Conservation (phyloP, 2,797 vertebrate genomes). For the Acropternis orthonyx region DNA sequence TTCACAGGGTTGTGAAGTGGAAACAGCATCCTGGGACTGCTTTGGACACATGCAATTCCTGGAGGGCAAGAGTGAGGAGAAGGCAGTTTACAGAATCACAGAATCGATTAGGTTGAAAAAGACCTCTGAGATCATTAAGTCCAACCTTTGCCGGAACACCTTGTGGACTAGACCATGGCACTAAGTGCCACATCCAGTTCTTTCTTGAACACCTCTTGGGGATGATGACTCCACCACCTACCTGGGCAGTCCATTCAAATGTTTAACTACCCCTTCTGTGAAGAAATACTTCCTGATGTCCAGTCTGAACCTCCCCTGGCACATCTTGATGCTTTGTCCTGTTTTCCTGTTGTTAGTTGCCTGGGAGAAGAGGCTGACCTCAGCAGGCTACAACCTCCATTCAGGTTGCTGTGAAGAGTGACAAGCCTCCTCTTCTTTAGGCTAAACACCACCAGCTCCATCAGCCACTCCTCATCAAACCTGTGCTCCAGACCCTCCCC, state of each 20-base stretch:
- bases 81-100: background rate
- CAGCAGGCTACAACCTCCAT: background rate
- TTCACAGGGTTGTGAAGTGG: rapidly evolving
- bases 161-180: too few relatives aligned
- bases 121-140: background rate
- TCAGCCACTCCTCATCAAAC: background rate
- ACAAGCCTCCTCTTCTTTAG: background rate
- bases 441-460: background rate
- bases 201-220: background rate
- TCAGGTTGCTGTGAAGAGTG: background rate
- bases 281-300: background rate
- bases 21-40: rapidly evolving
- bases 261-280: background rate
- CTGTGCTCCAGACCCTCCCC: background rate
- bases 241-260: background rate
- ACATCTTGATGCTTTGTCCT: background rate
- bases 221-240: background rate
- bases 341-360: background rate
- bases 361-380: background rate
- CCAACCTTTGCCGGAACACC: background rate
- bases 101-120: background rate
- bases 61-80: background rate
- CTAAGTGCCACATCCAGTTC: rapidly evolving
- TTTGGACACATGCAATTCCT: rapidly evolving
- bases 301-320: background rate